Evolutionary conservation across 2,113 vertebrate genomes (phyloP).

Genomic region (Hydrolagus affinis): DNA sequence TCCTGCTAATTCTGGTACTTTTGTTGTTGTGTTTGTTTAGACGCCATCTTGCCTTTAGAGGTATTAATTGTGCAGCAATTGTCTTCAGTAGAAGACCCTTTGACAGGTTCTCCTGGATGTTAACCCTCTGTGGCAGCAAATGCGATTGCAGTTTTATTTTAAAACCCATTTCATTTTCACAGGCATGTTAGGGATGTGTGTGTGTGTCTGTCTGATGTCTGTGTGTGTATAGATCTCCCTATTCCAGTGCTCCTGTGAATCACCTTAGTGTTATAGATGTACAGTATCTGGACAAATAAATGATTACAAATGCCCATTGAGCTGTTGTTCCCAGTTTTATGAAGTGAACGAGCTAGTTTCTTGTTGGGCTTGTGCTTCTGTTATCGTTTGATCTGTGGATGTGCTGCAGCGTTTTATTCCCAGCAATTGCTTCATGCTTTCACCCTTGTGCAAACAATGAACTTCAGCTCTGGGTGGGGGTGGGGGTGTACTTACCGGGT

Average conservation of each 20-base stretch:
- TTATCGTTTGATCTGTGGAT: not conserved
- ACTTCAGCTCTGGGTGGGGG: constrained; percentile 7
- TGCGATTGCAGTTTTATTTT: not conserved
- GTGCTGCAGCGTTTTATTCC: not conserved
- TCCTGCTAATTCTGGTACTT: constrained; percentile 5
- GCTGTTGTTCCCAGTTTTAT: too few relatives aligned
- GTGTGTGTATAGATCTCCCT: too few relatives aligned
- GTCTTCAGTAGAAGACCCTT: constrained; percentile 19
- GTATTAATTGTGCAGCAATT: constrained; percentile 21
- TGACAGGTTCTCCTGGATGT: not conserved
- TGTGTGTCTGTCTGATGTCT: too few relatives aligned
- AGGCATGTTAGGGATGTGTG: too few relatives aligned
- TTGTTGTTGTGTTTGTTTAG: constrained; percentile 24
- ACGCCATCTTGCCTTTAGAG: constrained; percentile 22
- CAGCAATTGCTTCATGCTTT: not conserved
- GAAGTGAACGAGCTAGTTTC: too few relatives aligned
- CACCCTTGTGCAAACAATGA: not conserved
- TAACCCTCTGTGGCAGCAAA: not conserved
- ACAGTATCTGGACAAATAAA: too few relatives aligned
- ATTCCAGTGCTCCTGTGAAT: not conserved
- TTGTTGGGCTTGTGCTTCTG: not conserved
- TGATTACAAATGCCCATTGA: too few relatives aligned
- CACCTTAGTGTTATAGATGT: too few relatives aligned
- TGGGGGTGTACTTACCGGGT: too few relatives aligned
- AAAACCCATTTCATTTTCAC: not conserved